A percentile compares a stretch with the other conserved stretches of the same genome.
Conservation (phyloP, 2,113 vertebrate genomes). For the Pterocles burchelli region DNA sequence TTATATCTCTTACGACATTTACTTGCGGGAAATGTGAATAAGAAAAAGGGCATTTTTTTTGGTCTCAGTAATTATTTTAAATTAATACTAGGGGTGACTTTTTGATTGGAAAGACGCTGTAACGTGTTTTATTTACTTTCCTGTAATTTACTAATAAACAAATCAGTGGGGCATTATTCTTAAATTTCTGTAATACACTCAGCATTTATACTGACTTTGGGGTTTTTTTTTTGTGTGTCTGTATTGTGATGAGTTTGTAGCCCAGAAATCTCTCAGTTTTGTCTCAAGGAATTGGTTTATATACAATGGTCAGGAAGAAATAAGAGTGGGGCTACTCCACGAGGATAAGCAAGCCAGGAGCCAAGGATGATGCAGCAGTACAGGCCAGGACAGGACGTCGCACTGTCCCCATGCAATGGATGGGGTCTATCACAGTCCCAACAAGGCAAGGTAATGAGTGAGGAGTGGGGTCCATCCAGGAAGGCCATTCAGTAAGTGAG, state of each 20-base stretch:
- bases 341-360: not conserved
- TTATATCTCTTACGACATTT: not conserved
- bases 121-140: not conserved
- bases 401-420: too few species aligned
- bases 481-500: not conserved
- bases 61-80: not conserved
- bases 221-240: not conserved
- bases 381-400: not conserved
- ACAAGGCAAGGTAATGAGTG: accelerated
- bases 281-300: not conserved
- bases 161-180: not conserved
- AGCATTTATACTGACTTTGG: not conserved
- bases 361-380: accelerated
- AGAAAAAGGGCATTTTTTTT: not conserved
- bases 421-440: not conserved
- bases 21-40: not conserved
- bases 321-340: not conserved
- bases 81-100: not conserved
- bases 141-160: not conserved
- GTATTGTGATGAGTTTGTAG: not conserved
- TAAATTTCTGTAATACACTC: not conserved
- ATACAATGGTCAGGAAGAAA: not conserved
- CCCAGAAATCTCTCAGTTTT: not conserved
- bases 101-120: not conserved
- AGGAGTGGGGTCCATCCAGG: not conserved